Evolutionary conservation across 92 coral and sea anemone species (phyloP).

Genomic region (Desmophyllum pertusum): DNA sequence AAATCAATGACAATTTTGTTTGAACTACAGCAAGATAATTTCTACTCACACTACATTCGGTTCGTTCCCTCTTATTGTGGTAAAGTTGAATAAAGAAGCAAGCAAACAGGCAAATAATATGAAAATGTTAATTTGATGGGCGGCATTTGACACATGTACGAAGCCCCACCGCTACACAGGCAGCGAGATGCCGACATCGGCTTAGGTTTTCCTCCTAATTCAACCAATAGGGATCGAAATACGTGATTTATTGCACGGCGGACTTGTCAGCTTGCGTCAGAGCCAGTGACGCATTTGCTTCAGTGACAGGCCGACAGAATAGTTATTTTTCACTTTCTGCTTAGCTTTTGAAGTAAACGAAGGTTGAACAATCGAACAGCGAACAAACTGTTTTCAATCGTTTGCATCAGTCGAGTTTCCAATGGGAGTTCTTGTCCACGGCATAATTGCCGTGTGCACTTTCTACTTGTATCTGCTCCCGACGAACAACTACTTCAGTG

Average conservation of each 20-base stretch:
- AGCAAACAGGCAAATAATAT: not conserved
- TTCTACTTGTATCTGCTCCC: constrained; percentile 33
- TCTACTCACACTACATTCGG: not conserved
- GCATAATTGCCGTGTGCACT: constrained; percentile 21
- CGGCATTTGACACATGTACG: not conserved
- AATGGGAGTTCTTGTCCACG: constrained; percentile 37
- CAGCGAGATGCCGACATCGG: constrained; percentile 13
- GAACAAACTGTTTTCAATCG: not conserved
- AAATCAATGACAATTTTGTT: too few relatives aligned
- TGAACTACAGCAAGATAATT: too few relatives aligned
- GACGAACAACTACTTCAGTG: not conserved
- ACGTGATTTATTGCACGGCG: not conserved
- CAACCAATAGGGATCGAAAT: constrained; percentile 4
- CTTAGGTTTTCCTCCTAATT: not conserved
- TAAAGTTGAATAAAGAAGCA: not conserved
- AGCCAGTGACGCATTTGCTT: not conserved
- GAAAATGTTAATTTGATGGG: not conserved
- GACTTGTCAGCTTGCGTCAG: constrained; percentile 11
- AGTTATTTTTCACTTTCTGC: constrained; percentile 7
- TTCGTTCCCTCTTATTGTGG: not conserved
- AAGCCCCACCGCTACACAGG: constrained; percentile 30
- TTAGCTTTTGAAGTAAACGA: not conserved
- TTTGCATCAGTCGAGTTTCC: not conserved
- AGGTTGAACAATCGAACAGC: not conserved
- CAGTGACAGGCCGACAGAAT: not conserved